These are phyloP conservation scores for Aldrovandia affinis DNA, from an alignment of 2,797 vertebrate species.

Conservation along the genomic window DNA sequence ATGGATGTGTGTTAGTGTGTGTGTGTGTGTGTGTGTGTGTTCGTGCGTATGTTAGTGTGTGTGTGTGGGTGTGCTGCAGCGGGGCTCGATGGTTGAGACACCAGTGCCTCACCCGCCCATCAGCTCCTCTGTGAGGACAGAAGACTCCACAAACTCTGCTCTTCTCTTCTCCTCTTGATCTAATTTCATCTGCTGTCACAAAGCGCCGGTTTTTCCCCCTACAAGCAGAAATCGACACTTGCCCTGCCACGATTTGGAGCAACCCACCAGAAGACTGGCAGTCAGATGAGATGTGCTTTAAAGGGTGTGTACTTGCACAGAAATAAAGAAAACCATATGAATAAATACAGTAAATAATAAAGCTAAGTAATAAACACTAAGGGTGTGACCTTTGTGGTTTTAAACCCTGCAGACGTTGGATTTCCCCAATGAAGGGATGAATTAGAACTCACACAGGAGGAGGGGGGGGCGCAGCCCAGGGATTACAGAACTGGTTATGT, in stretches of 20 bases:
- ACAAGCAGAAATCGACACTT: neutral
- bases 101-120: neutral
- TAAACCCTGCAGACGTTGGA: conserved; percentile 38
- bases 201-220: neutral
- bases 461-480: conserved; percentile 34
- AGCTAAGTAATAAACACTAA: neutral
- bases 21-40: conserved; percentile 16
- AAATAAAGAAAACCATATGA: neutral
- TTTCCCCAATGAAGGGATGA: conserved; percentile 30
- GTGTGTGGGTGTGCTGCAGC: neutral
- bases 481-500: conserved; percentile 75
- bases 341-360: neutral
- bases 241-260: neutral
- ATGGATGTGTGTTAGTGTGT: conserved; percentile 8
- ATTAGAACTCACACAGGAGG: conserved; percentile 46
- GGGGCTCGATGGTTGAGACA: neutral
- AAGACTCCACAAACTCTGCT: conserved; percentile 12
- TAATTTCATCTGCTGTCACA: conserved; percentile 29
- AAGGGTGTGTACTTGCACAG: neutral
- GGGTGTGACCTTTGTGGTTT: neutral
- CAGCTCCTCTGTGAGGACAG: neutral
- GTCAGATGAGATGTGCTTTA: neutral
- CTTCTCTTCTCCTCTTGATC: conserved; percentile 15
- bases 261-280: neutral
- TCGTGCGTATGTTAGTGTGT: neutral